Evolutionary conservation across 2,797 vertebrate genomes (phyloP).

Genomic region (Chelon labrosus): DNA sequence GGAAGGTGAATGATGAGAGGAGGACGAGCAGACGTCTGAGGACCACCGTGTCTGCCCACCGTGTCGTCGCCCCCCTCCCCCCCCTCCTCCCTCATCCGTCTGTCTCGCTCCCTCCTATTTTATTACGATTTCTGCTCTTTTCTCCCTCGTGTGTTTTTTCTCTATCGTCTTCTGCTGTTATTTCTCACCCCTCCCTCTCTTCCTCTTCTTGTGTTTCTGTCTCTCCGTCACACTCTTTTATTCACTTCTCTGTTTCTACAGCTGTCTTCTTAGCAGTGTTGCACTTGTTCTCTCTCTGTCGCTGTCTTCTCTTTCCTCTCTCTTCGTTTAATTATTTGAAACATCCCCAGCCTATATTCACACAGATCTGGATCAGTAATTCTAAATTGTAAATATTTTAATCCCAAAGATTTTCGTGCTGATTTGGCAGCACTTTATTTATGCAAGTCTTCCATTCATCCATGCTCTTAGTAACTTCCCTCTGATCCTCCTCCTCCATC

Average conservation of each 20-base stretch:
- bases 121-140: slow-evolving; percentile 39
- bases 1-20: slow-evolving; percentile 61
- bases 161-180: slow-evolving; percentile 45
- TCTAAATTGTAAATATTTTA: too few relatives aligned
- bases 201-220: slow-evolving; percentile 20
- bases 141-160: slow-evolving; percentile 33
- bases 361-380: too few relatives aligned
- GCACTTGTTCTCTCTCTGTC: slow-evolving; percentile 49
- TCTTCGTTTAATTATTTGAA: too few relatives aligned
- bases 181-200: slow-evolving; percentile 53
- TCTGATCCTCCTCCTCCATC: slow-evolving; percentile 20
- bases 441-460: too few relatives aligned
- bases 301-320: neutral
- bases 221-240: slow-evolving; percentile 30
- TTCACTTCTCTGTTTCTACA: slow-evolving; percentile 63
- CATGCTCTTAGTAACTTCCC: neutral
- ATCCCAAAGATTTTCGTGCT: too few relatives aligned
- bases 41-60: slow-evolving; percentile 82
- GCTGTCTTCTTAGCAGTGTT: slow-evolving; percentile 53
- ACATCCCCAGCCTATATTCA: too few relatives aligned
- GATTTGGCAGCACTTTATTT: too few relatives aligned
- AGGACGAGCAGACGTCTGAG: slow-evolving; percentile 70
- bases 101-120: slow-evolving; percentile 51
- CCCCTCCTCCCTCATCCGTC: slow-evolving; percentile 53
- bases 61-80: slow-evolving; percentile 62